Evolutionary conservation across 1,140 invertebrate species (phyloP), one percentile per base, ranked within the genome.

Genomic region (Heterodera carotae): DNA sequence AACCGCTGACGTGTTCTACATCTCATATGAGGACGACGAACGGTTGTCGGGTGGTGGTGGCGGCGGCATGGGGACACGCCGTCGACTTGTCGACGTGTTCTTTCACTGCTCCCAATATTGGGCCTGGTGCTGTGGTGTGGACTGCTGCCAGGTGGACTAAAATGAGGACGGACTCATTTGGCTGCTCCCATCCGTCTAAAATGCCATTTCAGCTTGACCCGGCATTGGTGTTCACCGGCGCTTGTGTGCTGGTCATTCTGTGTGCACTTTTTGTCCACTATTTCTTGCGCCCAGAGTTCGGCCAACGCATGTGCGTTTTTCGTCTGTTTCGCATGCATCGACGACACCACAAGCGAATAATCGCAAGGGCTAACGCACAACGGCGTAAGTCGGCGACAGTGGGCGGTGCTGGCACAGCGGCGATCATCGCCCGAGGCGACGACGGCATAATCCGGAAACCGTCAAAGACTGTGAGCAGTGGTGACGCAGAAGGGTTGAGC

Each of bases 101-200:
- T 74, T 74, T 36, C 71, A 74, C 27, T 74, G 71, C 56, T 74
- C 71, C 33, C 71, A 74, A 33, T 64, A 74, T 8, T 74, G 71
- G 71, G 25, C 71, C 36, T 74, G 71, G 71, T 74, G 71, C 36
- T 74, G 71, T 34, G 71, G 71, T 10, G 71, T 74, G 2, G 71
- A 74, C 64, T 74, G 71, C 8, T 74, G 71, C 27, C 56, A 74
- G 25, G 71, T 74, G 33, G 22, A 18, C 36, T n/a, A n/a, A n/a
- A n/a, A n/a, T n/a, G n/a, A n/a, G n/a, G n/a, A n/a, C n/a, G n/a
- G n/a, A n/a, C n/a, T n/a, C n/a, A n/a, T n/a, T n/a, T n/a, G n/a
- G n/a, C n/a, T n/a, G n/a, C n/a, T n/a, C n/a, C n/a, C n/a, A n/a
- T n/a, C n/a, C n/a, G n/a, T n/a, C n/a, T n/a, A n/a, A n/a, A n/a